Evolutionary conservation across 2,888 invertebrate genomes (phyloP).

Genomic region (Sinodicranocentrus sp.): DNA sequence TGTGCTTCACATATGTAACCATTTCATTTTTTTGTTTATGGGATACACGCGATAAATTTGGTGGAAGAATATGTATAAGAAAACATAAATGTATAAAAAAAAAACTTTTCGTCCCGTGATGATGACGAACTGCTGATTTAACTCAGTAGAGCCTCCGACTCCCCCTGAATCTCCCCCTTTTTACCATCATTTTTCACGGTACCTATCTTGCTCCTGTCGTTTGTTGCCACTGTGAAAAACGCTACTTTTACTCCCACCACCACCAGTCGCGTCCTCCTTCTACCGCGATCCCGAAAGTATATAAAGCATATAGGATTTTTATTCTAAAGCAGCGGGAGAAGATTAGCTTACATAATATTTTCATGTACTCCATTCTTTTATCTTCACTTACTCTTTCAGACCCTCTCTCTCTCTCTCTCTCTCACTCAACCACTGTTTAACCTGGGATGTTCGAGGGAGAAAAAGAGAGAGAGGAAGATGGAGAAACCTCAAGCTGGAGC

Average conservation of each 20-base stretch:
- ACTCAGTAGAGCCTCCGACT: constrained; percentile 39
- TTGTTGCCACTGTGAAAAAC: constrained; percentile 48
- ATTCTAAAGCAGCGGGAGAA: constrained; percentile 56
- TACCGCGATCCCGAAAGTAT: too few species aligned
- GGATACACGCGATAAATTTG: neutral
- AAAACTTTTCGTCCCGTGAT: neutral
- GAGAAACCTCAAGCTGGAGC: constrained; percentile 14
- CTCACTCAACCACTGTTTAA: constrained; percentile 50
- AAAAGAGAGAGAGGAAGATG: constrained; percentile 4
- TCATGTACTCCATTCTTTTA: constrained; percentile 54
- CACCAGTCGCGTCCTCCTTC: constrained; percentile 11
- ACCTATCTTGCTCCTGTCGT: constrained; percentile 54
- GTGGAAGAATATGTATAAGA: neutral
- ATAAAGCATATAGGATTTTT: constrained; percentile 34
- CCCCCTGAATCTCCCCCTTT: constrained; percentile 45
- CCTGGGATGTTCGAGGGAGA: constrained; percentile 31
- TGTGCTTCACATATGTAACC: too few species aligned
- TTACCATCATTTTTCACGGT: constrained; percentile 66
- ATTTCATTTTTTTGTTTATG: neutral
- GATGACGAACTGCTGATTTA: constrained; percentile 40
- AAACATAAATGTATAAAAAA: neutral
- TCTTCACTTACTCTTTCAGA: constrained; percentile 18
- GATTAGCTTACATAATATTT: constrained; percentile 69
- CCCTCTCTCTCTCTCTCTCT: constrained; percentile 10
- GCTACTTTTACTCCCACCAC: constrained; percentile 57